Evolutionary conservation across 2,888 invertebrate genomes (phyloP).

Genomic region (Teleogryllus oceanicus): DNA sequence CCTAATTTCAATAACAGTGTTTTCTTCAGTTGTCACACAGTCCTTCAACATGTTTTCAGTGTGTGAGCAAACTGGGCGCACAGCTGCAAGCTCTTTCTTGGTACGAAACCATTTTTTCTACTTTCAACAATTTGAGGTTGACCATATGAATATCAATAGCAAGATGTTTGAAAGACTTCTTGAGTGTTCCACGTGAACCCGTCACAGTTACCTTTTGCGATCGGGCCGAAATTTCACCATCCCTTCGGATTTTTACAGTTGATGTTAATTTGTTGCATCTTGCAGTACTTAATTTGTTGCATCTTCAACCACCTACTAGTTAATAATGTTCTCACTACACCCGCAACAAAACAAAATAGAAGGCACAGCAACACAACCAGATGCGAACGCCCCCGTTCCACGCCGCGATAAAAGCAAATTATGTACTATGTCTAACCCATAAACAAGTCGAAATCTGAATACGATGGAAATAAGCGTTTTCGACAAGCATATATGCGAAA

Average conservation of each 20-base stretch:
- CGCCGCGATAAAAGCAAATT: too few species aligned
- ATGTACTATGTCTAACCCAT: too few species aligned
- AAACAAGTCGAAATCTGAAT: too few species aligned
- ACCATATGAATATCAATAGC: conserved; percentile 83
- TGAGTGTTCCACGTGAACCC: conserved; percentile 88
- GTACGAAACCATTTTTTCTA: conserved; percentile 98
- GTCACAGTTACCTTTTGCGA: conserved; percentile 89
- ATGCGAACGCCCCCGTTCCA: too few species aligned
- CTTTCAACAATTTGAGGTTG: conserved; percentile 64
- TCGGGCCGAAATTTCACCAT: conserved; percentile 83
- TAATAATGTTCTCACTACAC: not conserved
- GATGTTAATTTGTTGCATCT: conserved; percentile 90
- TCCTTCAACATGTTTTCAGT: conserved; percentile 99
- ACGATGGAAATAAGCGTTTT: too few species aligned
- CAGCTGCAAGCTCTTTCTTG: conserved; percentile 96
- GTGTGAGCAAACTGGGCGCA: conserved; percentile 97
- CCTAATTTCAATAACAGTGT: conserved; percentile 88
- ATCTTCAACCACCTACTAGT: too few species aligned
- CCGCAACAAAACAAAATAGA: not conserved
- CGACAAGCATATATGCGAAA: too few species aligned
- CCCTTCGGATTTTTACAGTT: conserved; percentile 91
- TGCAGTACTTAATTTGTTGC: too few species aligned
- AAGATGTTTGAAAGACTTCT: conserved; percentile 88
- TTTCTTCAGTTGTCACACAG: conserved; percentile 74
- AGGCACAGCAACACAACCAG: not conserved